Conservation (phyloP, 2,888 invertebrate genomes). For the Ferrisia virgata region DNA sequence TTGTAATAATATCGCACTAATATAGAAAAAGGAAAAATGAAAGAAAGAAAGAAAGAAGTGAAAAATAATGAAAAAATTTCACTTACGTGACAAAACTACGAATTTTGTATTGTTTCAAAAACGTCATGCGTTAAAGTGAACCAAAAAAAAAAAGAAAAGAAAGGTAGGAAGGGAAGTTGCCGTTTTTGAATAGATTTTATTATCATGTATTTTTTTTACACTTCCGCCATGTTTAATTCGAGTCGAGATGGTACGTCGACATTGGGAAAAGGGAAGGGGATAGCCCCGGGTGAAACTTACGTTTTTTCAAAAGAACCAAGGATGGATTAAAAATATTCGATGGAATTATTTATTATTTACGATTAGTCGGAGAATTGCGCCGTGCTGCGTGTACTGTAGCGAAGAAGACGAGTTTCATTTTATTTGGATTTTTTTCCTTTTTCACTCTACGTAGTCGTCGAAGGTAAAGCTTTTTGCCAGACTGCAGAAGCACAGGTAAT, state of each 20-base stretch:
- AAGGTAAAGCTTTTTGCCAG: not conserved
- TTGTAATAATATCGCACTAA: not conserved
- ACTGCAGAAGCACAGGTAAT: not conserved
- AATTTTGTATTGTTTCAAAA: not conserved
- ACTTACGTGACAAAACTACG: slow-evolving; percentile 1
- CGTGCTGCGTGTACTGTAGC: not conserved
- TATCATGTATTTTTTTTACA: not conserved
- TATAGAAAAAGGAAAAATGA: not conserved
- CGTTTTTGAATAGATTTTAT: not conserved
- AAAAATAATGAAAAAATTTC: not conserved
- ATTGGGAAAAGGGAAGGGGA: not conserved
- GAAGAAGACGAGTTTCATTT: not conserved
- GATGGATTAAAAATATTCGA: not conserved
- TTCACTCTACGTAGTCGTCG: not conserved
- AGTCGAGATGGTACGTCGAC: too few relatives aligned
- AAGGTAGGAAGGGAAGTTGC: not conserved
- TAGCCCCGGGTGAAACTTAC: not conserved
- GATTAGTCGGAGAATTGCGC: not conserved
- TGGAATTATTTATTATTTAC: not conserved
- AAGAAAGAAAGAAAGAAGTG: not conserved
- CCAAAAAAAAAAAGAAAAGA: not conserved
- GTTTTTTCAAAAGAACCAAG: not conserved
- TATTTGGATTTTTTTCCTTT: not conserved
- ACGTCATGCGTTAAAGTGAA: slow-evolving; percentile 4
- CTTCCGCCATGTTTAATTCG: not conserved